Conservation (phyloP, 2,113 vertebrate species). For the Caracal caracal region DNA sequence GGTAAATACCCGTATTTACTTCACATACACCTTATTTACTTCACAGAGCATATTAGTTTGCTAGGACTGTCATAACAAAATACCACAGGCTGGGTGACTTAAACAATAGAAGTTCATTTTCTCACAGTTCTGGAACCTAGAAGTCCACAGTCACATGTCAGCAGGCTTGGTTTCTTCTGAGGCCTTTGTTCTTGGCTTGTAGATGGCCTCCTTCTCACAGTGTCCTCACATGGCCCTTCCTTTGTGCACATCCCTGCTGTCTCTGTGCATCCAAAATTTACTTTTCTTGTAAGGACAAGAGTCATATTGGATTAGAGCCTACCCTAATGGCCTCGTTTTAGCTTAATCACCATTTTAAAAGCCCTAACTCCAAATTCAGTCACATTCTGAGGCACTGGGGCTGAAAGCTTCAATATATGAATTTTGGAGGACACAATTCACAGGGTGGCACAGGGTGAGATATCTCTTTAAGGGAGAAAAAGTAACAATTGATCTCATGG, state of each 20-base stretch:
- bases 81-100: not conserved
- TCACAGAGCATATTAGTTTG: not conserved
- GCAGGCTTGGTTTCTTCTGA: not conserved
- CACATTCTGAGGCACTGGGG: not conserved
- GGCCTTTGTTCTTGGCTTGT: not conserved
- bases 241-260: not conserved
- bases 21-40: not conserved
- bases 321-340: not conserved
- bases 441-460: not conserved
- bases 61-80: not conserved
- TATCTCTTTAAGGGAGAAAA: not conserved
- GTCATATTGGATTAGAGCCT: not conserved
- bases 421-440: not conserved
- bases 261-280: not conserved
- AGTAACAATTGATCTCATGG: not conserved
- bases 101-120: not conserved
- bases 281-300: not conserved
- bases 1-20: not conserved
- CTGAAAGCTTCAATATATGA: not conserved
- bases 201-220: not conserved
- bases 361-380: too few species aligned
- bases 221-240: not conserved
- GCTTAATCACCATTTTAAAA: not conserved
- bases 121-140: not conserved
- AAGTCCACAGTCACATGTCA: not conserved